Base-by-base conservation (phyloP, 2,113 vertebrate genomes). In the Carollia perspicillata region DNA sequence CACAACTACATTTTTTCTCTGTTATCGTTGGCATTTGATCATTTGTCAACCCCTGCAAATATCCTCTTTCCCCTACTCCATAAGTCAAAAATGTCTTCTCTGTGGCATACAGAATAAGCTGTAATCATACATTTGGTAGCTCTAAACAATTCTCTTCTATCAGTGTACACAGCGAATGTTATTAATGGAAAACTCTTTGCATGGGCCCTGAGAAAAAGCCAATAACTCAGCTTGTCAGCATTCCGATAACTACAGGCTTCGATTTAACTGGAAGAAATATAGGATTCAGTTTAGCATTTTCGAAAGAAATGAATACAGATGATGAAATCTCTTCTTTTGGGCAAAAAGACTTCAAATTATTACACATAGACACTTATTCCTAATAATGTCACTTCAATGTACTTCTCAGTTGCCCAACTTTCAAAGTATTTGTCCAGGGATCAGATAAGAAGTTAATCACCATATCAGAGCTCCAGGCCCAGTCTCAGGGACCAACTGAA, bases 171-270 rank as follows among this genome's bases (percentile, higher is more conserved):
- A 86, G 63, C 55, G 89, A 95, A 80, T 86, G 35, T 94, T 95
- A 97, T 97, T 95, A 91, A 94, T 84, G 83, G 51, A 33, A 93
- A 89, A 84, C 11, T 94, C 49, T 91, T 89, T 89, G 42, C 37
- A 79, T 74, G 75, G 74, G 66, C 74, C 69, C 80, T 90, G 94
- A 86, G 83, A 97, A 95, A 95, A 55, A 92, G 30, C 78, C 89
- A 87, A 86, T 97, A 97, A 95, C 92, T 95, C 96, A 89, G 92
- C 47, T 84, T 97, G 95, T 96, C 80, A 96, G 42, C 69, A 66
- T 96, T 95, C 95, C 93, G 93, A 95, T 85, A 95, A 96, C 91
- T 93, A 66, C 58, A 96, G 69, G 33, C 79, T 51, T 95, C 79
- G 89, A 44, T 94, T 95, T 83, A 78, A 42, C 80, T 85, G 55